Percentiles rank a stretch among this genome's conserved stretches.
Conservation (phyloP, 53 echinoderm and acorn worm genomes). For the Holothuria scabra region DNA sequence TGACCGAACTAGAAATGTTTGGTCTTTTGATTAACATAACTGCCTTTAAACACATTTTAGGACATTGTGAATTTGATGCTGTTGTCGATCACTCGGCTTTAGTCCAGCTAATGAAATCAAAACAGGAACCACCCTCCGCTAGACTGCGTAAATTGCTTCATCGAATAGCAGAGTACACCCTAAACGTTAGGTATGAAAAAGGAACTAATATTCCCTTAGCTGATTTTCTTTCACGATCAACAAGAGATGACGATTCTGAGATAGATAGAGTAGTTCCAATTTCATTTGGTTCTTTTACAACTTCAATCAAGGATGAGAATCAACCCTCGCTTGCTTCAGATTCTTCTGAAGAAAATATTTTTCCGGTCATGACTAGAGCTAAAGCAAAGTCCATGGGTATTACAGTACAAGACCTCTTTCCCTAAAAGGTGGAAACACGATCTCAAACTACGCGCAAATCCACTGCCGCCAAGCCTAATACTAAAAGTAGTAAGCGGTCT, state of each 20-base stretch:
- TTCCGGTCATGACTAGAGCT: too few species aligned
- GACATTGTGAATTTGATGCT: slow-evolving; percentile 48
- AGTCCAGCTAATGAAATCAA: slow-evolving; percentile 43
- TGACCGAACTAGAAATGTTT: slow-evolving; percentile 10
- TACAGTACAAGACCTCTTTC: too few species aligned
- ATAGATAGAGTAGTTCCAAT: slow-evolving; percentile 21
- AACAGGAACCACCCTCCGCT: slow-evolving; percentile 11
- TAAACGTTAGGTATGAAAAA: not conserved
- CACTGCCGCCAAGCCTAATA: too few species aligned
- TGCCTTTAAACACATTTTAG: slow-evolving; percentile 27
- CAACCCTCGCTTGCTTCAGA: too few species aligned
- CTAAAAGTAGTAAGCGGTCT: too few species aligned
- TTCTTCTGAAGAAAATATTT: too few species aligned
- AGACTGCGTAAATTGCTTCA: not conserved
- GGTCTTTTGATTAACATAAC: slow-evolving; percentile 14
- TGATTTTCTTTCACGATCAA: slow-evolving; percentile 26
- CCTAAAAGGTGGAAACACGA: too few species aligned
- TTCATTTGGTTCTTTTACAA: not conserved
- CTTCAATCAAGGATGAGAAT: too few species aligned
- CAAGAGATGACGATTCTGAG: not conserved
- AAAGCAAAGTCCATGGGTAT: too few species aligned
- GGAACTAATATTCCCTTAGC: slow-evolving; percentile 17
- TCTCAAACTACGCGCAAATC: too few species aligned
- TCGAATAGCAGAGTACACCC: too few species aligned
- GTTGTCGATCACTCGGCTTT: slow-evolving; percentile 34